Conservation (phyloP, 2,888 invertebrate species). For the Drosophila nigritarsus region DNA sequence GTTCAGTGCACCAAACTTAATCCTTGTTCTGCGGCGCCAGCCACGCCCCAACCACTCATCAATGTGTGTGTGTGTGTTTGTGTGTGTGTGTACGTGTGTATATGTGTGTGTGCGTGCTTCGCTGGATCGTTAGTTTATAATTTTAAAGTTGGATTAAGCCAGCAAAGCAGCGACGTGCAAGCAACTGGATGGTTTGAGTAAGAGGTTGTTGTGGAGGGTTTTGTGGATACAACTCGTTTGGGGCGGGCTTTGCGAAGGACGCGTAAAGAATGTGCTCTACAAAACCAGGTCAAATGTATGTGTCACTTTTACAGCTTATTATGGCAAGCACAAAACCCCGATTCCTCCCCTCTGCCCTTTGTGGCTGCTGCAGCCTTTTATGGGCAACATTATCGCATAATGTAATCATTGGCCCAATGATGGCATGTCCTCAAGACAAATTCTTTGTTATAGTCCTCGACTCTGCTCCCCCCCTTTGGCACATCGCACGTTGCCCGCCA, state of each 20-base stretch:
- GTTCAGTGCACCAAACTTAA: slow-evolving; percentile 79
- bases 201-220: background rate
- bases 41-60: slow-evolving; percentile 22
- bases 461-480: background rate
- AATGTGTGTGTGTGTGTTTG: slow-evolving; percentile 5
- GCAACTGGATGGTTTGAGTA: slow-evolving; percentile 6
- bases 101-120: slow-evolving; percentile 47
- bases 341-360: slow-evolving; percentile 4
- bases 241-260: slow-evolving; percentile 11
- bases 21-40: slow-evolving; percentile 68
- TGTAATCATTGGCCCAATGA: slow-evolving; percentile 80
- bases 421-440: slow-evolving; percentile 80
- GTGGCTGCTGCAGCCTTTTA: slow-evolving; percentile 67
- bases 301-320: slow-evolving; percentile 81
- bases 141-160: slow-evolving; percentile 81
- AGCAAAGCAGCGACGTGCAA: slow-evolving; percentile 39
- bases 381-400: slow-evolving; percentile 81
- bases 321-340: slow-evolving; percentile 52
- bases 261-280: slow-evolving; percentile 64
- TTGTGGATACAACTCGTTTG: background rate
- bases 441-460: slow-evolving; percentile 67
- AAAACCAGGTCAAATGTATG: slow-evolving; percentile 80
- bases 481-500: background rate
- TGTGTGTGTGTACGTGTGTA: slow-evolving; percentile 31
- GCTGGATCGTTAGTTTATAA: slow-evolving; percentile 80